Base-by-base conservation (phyloP, 92 coral and sea anemone genomes). In the Parazoanthus darwini region DNA sequence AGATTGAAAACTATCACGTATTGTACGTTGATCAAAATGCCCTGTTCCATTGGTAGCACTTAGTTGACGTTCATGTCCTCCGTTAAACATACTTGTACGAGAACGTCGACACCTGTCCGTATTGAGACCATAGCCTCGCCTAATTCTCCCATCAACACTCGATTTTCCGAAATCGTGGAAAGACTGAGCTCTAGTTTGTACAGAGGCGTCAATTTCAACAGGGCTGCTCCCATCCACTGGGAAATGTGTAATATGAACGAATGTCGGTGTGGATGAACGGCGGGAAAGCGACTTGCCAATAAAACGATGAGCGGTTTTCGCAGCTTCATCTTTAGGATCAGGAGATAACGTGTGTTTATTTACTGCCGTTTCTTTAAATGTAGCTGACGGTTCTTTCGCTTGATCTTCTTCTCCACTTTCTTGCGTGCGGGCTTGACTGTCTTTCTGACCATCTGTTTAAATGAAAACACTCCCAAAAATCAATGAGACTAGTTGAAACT, bases 171-270 rank as follows among this genome's bases (percentile, higher is more conserved):
- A 66, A 66, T 36, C 43, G 9, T 38, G 86, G 22, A 67, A 66
- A 25, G 76, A 59, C 33, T 66, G 43, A n/a, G 58, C 68, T 42
- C 74, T 67, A 25, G 56, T 54, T 79, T 37, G 33, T 79, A 39
- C 36, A 43, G n/a, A 74, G 3, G 8, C 43, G 26, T 66, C 87
- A 16, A 43, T 59, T 14, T 46, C 39, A 58, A 58, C 65, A 6
- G 83, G 25, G 51, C 36, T 65, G 38, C 50, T 86, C 25, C 38
- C 3, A 6, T 83, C 89, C 37, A 85, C 80, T 22, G 91, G 91
- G 35, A 91, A 91, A 85, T 88, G 79, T 13, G 93, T 88, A 65
- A 91, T n/a, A 7, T 79, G 89, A 9, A 88, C 58, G 4, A 59
- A 42, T 63, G 50, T 70, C 8, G 66, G 76, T 54, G 68, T 13